Evolutionary conservation across 2,797 vertebrate genomes (phyloP), one percentile per base, ranked within the genome.

Genomic region (Argentina silus): DNA sequence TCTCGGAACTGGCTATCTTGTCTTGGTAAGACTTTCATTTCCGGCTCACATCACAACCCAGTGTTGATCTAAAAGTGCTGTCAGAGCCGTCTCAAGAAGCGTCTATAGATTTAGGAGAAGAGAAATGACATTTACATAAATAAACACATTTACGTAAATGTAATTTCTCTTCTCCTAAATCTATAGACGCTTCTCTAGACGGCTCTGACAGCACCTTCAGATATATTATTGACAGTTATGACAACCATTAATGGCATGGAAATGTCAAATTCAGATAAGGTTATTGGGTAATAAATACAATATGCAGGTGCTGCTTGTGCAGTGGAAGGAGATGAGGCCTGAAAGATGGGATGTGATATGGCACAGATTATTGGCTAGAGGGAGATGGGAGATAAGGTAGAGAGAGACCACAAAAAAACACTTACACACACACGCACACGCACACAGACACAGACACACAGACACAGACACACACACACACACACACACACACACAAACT

Each of bases 61-160:
- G 60, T 15, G 27, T 15, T 63, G 62, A 5, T 9, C 7, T 11
- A 21, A 12, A 59, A 19, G 21, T 59, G 57, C 64, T 23, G 64
- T 21, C 43, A 65, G 44, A 19, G 63, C 44, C 10, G 10, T 15
- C 21, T 63, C 1, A 14, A 44, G 75, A 67, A 48, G 51, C 68
- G 69, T n/a, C 67, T 61, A 7, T 67, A 56, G 50, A 45, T 63
- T 70, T 36, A 36, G 73, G 71, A 85, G 76, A 72, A 53, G 70
- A 74, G 55, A 57, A 73, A 59, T 86, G 78, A 82, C 84, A 83
- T 85, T 85, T 83, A 83, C 74, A n/a, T n/a, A n/a, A n/a, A n/a
- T n/a, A n/a, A n/a, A n/a, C n/a, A n/a, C n/a, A n/a, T n/a, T n/a
- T n/a, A n/a, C n/a, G 74, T 83, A 83, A 85, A 85, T 83, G 84